Evolutionary conservation across 2,888 invertebrate genomes (phyloP), one percentile per base, ranked within the genome.

Genomic region (Conchocele bisecta): DNA sequence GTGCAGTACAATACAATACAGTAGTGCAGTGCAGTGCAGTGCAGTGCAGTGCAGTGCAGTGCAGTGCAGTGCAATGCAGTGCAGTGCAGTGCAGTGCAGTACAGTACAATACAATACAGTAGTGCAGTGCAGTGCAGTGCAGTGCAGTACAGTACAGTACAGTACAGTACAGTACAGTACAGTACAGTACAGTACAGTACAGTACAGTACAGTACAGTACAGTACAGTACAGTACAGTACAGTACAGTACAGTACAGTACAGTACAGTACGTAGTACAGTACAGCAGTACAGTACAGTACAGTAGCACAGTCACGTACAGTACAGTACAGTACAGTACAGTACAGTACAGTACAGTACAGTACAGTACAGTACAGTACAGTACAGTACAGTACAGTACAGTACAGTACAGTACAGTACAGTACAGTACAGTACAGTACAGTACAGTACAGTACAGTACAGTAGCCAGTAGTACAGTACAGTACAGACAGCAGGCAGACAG

Each of bases 291-390:
- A 39, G 22, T 2, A 22, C 3, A 24, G 15, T 5, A 5, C 29
- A 20, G n/a, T n/a, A n/a, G n/a, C n/a, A n/a, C n/a, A n/a, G n/a
- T n/a, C n/a, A n/a, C n/a, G n/a, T n/a, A n/a, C n/a, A n/a, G n/a
- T n/a, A n/a, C n/a, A n/a, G n/a, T 35, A 15, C 37, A 35, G 37
- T 35, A 15, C 37, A 35, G 37, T 35, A 35, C n/a, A 35, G 37
- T 35, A 35, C 42, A 41, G 42, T 41, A 41, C 42, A 41, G 42
- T 41, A 41, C 42, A 41, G 42, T 41, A 41, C 42, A 41, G 42
- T 41, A 41, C 42, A 41, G 42, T 41, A 41, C 42, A 41, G 42
- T 41, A 41, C 42, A 41, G 42, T 41, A 41, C 42, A 41, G 42
- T 41, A 41, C 42, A 41, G 42, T 41, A 41, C 42, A 41, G 42